Conservation (phyloP, 2,113 vertebrate genomes). For the Paramisgurnus dabryanus region DNA sequence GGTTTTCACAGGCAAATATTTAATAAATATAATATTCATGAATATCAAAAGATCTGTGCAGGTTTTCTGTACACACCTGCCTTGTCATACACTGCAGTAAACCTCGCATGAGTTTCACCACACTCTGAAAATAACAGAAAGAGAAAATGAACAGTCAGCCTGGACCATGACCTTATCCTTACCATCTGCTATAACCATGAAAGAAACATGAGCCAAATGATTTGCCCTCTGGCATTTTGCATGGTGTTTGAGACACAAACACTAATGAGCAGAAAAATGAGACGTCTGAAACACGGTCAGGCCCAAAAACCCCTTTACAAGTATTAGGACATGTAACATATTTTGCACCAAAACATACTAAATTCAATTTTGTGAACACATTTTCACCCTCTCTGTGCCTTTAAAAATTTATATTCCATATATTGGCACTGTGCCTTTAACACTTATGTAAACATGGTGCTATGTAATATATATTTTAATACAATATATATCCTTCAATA, state of each 20-base stretch:
- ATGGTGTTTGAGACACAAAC: constrained; percentile 24
- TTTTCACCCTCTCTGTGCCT: too few relatives aligned
- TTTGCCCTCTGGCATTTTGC: constrained; percentile 49
- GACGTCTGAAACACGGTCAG: not conserved
- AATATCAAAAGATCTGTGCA: too few relatives aligned
- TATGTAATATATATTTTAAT: too few relatives aligned
- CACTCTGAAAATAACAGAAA: constrained; percentile 79
- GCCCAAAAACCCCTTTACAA: not conserved
- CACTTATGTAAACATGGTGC: too few relatives aligned
- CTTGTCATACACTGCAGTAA: constrained; percentile 91
- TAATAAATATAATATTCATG: too few relatives aligned
- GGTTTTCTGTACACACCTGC: constrained; percentile 77
- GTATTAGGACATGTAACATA: too few relatives aligned
- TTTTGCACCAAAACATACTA: too few relatives aligned
- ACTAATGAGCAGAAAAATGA: constrained; percentile 27
- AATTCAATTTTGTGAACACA: too few relatives aligned
- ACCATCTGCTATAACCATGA: constrained; percentile 38
- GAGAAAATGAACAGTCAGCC: constrained; percentile 49
- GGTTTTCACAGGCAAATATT: not conserved
- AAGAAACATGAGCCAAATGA: constrained; percentile 48
- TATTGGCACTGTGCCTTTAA: too few relatives aligned
- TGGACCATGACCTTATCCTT: constrained; percentile 69
- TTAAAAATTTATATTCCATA: too few relatives aligned
- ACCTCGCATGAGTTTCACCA: constrained; percentile 96
- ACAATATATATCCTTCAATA: too few relatives aligned